phyloP scores from a whole-genome alignment of 2,113 vertebrate genomes.

The Odontesthes bonariensis region DNA sequence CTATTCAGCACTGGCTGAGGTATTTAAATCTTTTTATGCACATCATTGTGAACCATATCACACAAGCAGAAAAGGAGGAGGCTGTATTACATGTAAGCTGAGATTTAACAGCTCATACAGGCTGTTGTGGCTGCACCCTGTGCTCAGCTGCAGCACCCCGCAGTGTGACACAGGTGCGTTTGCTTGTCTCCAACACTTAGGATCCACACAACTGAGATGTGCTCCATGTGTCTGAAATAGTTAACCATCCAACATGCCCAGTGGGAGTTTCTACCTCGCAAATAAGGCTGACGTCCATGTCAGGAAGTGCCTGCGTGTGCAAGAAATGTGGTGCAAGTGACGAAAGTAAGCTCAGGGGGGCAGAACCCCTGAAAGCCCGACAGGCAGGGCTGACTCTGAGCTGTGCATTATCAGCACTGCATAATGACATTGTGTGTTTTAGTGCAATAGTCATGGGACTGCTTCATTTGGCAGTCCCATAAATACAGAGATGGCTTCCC shows the following conservation, averaged over 20 bases:
- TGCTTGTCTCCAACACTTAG: slow-evolving; percentile 62
- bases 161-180: slow-evolving; percentile 65
- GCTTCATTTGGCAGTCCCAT: neutral
- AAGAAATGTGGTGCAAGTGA: slow-evolving; percentile 15
- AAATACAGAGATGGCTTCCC: slow-evolving; percentile 43
- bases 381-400: slow-evolving; percentile 41
- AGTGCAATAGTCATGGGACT: slow-evolving; percentile 63
- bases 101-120: slow-evolving; percentile 15
- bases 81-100: neutral
- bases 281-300: slow-evolving; percentile 61
- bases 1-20: neutral
- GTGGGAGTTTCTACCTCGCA: slow-evolving; percentile 58
- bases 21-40: neutral
- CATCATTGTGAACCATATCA: neutral
- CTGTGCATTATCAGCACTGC: slow-evolving; percentile 62
- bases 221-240: slow-evolving; percentile 59
- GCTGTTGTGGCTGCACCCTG: slow-evolving; percentile 35
- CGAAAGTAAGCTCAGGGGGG: slow-evolving; percentile 38
- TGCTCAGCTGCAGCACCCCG: slow-evolving; percentile 59
- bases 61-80: neutral
- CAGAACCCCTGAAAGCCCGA: slow-evolving; percentile 45
- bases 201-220: slow-evolving; percentile 57
- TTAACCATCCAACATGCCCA: slow-evolving; percentile 62
- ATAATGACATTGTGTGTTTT: slow-evolving; percentile 62
- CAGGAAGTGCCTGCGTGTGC: slow-evolving; percentile 21